Conservation (phyloP, 2,888 invertebrate genomes). For the Cylloceria caligata region DNA sequence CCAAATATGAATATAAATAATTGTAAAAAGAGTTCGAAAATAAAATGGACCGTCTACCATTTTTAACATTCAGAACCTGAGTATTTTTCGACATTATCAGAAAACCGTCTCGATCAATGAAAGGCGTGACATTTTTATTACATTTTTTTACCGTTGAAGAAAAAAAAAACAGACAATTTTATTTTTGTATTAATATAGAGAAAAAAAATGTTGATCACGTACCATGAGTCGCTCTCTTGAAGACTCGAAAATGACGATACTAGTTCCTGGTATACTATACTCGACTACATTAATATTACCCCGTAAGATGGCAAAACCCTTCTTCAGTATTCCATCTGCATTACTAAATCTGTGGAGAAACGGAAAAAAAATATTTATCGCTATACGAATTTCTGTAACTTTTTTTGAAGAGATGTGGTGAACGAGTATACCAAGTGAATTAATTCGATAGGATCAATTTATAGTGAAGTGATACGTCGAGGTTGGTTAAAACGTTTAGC, state of each 20-base stretch:
- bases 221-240: conserved; percentile 69
- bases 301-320: conserved; percentile 69
- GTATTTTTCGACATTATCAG: too few relatives aligned
- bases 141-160: too few relatives aligned
- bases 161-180: too few relatives aligned
- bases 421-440: not conserved
- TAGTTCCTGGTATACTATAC: conserved; percentile 73
- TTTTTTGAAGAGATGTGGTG: not conserved
- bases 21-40: too few relatives aligned
- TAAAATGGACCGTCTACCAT: too few relatives aligned
- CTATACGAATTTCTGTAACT: not conserved
- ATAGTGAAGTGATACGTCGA: too few relatives aligned
- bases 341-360: conserved; percentile 71
- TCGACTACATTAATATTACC: conserved; percentile 37
- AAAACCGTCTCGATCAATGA: too few relatives aligned
- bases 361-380: not conserved
- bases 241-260: conserved; percentile 70
- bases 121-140: too few relatives aligned
- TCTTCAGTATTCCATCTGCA: conserved; percentile 67
- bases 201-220: conserved; percentile 37
- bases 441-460: not conserved
- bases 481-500: too few relatives aligned
- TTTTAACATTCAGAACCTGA: too few relatives aligned
- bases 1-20: too few relatives aligned
- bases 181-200: too few relatives aligned